These are phyloP conservation scores for Coenonympha arcania DNA, from an alignment of 2,888 invertebrate species.

Conservation along the genomic window DNA sequence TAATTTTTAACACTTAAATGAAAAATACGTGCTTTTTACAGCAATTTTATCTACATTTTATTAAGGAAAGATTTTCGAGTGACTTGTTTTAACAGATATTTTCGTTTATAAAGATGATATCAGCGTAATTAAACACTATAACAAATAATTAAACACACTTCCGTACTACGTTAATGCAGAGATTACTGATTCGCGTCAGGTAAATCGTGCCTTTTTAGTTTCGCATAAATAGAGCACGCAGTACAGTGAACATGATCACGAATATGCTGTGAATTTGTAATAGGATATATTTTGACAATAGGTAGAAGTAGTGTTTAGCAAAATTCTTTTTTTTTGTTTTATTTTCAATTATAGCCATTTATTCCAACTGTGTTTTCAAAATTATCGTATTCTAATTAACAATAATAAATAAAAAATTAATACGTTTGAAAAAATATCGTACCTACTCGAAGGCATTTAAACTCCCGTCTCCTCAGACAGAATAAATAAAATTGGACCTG, in stretches of 20 bases:
- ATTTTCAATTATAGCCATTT: too few species aligned
- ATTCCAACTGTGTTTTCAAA: too few species aligned
- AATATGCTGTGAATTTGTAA: slow-evolving; percentile 4
- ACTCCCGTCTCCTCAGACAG: too few species aligned
- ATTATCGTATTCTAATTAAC: too few species aligned
- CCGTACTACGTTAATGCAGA: neutral
- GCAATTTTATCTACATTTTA: neutral
- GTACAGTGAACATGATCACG: slow-evolving; percentile 7
- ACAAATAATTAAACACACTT: neutral
- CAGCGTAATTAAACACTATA: neutral
- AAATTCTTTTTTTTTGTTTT: too few species aligned
- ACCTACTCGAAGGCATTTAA: too few species aligned
- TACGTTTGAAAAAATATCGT: too few species aligned
- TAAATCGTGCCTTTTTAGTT: slow-evolving; percentile 10
- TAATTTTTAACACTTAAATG: neutral
- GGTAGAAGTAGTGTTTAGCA: too few species aligned
- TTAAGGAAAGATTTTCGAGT: neutral
- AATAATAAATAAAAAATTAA: too few species aligned
- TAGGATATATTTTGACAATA: neutral
- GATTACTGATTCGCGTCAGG: neutral
- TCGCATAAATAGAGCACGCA: slow-evolving; percentile 12
- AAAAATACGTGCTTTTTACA: neutral
- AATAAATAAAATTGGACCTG: too few species aligned
- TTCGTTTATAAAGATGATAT: neutral
- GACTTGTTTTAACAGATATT: neutral